These are phyloP conservation scores for Dreissena polymorpha DNA, from an alignment of 1,140 invertebrate genomes.

Conservation along the genomic window DNA sequence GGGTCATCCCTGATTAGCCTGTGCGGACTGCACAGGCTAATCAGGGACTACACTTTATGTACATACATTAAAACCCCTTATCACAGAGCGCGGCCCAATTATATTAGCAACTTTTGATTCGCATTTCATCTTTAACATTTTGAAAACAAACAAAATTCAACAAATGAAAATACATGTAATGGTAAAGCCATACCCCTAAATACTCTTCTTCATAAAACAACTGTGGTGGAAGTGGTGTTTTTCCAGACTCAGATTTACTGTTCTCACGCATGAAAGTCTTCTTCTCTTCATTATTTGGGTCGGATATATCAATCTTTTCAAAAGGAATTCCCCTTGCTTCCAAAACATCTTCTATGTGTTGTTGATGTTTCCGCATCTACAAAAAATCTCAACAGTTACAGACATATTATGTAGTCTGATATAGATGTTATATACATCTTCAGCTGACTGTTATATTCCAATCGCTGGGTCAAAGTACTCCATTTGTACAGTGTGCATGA, in stretches of 20 bases:
- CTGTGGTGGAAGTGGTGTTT: slow-evolving; percentile 92
- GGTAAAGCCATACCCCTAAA: slow-evolving; percentile 88
- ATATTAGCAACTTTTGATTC: too few species aligned
- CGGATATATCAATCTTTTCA: slow-evolving; percentile 94
- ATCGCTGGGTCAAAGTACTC: not conserved
- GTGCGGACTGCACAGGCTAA: too few species aligned
- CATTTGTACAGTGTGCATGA: not conserved
- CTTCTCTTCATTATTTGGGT: slow-evolving; percentile 91
- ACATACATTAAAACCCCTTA: too few species aligned
- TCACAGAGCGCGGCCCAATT: too few species aligned
- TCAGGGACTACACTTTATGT: too few species aligned
- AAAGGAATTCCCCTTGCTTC: slow-evolving; percentile 94
- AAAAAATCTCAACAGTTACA: slow-evolving; percentile 65
- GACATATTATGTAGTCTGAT: too few species aligned
- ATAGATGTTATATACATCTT: too few species aligned
- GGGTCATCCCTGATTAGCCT: too few species aligned
- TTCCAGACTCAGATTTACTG: slow-evolving; percentile 84
- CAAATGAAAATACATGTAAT: too few species aligned
- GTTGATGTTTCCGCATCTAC: slow-evolving; percentile 96
- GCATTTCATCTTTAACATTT: too few species aligned
- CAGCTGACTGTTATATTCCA: too few species aligned
- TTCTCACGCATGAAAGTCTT: slow-evolving; percentile 96
- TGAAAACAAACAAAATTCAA: too few species aligned
- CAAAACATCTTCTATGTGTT: slow-evolving; percentile 93
- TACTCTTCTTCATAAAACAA: slow-evolving; percentile 96